A percentile compares a stretch with the other conserved stretches of the same genome.
Evolutionary conservation across 2,888 invertebrate species (phyloP).

Genomic region (Drosophila leonis): DNA sequence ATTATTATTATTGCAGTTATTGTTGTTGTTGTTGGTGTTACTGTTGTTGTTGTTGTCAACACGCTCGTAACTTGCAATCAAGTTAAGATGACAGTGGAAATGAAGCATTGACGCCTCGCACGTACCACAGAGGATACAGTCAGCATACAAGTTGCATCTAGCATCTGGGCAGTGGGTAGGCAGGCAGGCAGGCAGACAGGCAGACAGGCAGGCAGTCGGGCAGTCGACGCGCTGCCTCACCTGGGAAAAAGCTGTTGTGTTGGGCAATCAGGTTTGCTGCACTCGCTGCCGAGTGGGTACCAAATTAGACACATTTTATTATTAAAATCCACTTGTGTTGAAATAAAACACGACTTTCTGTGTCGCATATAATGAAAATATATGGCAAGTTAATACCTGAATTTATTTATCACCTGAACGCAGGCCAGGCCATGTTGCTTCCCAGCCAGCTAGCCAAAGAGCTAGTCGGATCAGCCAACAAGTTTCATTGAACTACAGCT

Average conservation of each 20-base stretch:
- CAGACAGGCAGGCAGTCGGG: neutral
- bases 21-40: constrained; percentile 34
- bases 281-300: constrained; percentile 65
- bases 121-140: constrained; percentile 73
- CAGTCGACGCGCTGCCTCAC: constrained; percentile 11
- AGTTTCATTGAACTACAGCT: constrained; percentile 27
- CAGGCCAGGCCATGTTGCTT: constrained; percentile 47
- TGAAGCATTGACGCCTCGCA: constrained; percentile 85
- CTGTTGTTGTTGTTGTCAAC: constrained; percentile 67
- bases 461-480: constrained; percentile 22
- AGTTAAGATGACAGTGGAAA: constrained; percentile 85
- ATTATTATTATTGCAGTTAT: constrained; percentile 23
- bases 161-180: constrained; percentile 55
- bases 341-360: constrained; percentile 85
- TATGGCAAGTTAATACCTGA: constrained; percentile 85
- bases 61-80: constrained; percentile 85
- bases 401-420: constrained; percentile 83
- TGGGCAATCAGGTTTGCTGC: constrained; percentile 71
- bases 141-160: constrained; percentile 42
- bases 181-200: neutral
- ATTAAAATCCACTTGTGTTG: constrained; percentile 85
- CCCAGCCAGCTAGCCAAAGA: constrained; percentile 10
- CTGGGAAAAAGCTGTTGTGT: constrained; percentile 61
- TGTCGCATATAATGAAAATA: constrained; percentile 85
- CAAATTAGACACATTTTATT: constrained; percentile 85